These are phyloP conservation scores for Cichladusa arquata DNA, from an alignment of 2,113 vertebrate species.

Conservation along the genomic window DNA sequence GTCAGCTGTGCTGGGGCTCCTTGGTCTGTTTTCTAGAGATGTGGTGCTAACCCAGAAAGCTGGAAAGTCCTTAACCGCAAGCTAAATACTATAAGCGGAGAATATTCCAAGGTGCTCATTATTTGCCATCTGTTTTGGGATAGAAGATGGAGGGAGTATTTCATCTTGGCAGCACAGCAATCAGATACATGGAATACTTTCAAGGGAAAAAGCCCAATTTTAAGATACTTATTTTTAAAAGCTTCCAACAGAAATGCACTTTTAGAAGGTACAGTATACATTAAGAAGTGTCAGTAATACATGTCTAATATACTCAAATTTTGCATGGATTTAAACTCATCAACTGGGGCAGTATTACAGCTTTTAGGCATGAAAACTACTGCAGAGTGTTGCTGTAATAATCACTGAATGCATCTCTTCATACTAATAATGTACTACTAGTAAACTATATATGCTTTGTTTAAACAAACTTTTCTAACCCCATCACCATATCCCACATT, in stretches of 20 bases:
- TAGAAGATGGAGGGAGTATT: constrained; percentile 2
- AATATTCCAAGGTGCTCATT: constrained; percentile 25
- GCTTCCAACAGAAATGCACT: not conserved
- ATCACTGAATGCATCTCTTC: not conserved
- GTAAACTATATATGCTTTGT: not conserved
- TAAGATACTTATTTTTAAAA: not conserved
- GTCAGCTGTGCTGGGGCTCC: constrained; percentile 9
- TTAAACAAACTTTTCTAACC: not conserved
- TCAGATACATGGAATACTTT: not conserved
- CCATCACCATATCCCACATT: not conserved
- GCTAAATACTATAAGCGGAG: not conserved
- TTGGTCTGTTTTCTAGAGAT: constrained; percentile 16
- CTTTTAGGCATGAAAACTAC: not conserved
- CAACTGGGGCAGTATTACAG: not conserved
- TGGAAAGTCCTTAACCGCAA: constrained; percentile 15
- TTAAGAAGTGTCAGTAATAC: not conserved
- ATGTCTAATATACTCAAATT: not conserved
- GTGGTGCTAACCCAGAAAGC: constrained; percentile 11
- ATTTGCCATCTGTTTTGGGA: constrained; percentile 40
- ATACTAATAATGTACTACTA: not conserved
- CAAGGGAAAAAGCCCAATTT: not conserved
- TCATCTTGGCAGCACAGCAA: constrained; percentile 18
- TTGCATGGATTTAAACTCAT: not conserved
- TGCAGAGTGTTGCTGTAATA: not conserved
- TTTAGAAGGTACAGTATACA: not conserved